A percentile compares a stretch with the other conserved stretches of the same genome.
Conservation (phyloP, 2,113 vertebrate genomes). For the Caranx ignobilis region DNA sequence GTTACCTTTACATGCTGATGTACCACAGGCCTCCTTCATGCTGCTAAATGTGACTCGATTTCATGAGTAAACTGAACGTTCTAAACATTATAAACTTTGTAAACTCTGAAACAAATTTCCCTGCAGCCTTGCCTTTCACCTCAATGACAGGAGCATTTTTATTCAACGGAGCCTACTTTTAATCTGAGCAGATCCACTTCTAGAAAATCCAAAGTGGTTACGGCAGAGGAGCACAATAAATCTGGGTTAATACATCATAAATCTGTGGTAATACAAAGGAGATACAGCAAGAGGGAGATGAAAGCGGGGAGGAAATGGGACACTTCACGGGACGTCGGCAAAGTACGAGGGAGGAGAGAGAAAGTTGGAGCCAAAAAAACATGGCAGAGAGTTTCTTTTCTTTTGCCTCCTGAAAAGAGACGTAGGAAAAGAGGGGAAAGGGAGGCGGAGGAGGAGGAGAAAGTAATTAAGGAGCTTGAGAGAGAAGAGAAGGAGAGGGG, state of each 20-base stretch:
- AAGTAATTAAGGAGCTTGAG: slow-evolving; percentile 48
- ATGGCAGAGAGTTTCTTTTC: not conserved
- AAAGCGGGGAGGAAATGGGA: slow-evolving; percentile 48
- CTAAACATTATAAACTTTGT: not conserved
- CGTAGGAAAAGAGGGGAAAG: slow-evolving; percentile 13
- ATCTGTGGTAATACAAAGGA: slow-evolving; percentile 42
- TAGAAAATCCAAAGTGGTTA: slow-evolving; percentile 8
- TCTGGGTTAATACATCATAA: slow-evolving; percentile 40
- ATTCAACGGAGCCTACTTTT: slow-evolving; percentile 6
- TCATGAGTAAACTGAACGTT: not conserved
- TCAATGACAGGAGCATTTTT: not conserved
- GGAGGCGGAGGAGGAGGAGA: slow-evolving; percentile 28
- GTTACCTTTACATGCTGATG: not conserved
- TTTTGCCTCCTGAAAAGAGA: slow-evolving; percentile 12
- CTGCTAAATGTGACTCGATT: not conserved
- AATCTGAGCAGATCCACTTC: slow-evolving; percentile 20
- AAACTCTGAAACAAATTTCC: not conserved
- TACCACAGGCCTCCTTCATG: not conserved
- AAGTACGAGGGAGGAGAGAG: slow-evolving; percentile 14
- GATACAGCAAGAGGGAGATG: slow-evolving; percentile 37
- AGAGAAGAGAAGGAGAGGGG: slow-evolving; percentile 34
- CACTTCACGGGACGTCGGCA: slow-evolving; percentile 8
- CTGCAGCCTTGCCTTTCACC: not conserved
- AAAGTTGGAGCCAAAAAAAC: slow-evolving; percentile 12
- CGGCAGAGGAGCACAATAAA: slow-evolving; percentile 5